Evolutionary conservation across 1,140 invertebrate genomes (phyloP), one percentile per base, ranked within the genome.

Genomic region (Thaumetopoea pityocampa): DNA sequence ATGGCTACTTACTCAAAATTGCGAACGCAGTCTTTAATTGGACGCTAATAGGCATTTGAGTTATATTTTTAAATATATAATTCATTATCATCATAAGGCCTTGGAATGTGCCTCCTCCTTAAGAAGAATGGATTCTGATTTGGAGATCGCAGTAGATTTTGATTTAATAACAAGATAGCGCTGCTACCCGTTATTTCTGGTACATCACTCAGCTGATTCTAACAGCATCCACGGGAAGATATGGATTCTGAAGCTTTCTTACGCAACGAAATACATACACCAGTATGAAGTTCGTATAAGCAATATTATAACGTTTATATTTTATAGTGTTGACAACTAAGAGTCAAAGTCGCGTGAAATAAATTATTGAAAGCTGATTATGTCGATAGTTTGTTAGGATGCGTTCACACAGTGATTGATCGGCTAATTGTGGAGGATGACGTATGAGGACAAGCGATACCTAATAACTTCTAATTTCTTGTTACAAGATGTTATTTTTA

Each of bases 391-490:
- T 46, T 3, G 22, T 37, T 36, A 18, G 15, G 19, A 29, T 32
- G 29, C 22, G 42, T 42, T 38, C 26, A 20, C 33, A 22, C 11
- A 44, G n/a, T 61, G 64, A 67, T 61, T 38, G 61, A 64, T 67
- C 50, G 53, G 45, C 34, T 67, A 59, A 65, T 65, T 59, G 48
- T 26, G 27, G 19, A 50, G 45, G 46, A 45, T 34, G 41, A 46
- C 46, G 16, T n/a, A n/a, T n/a, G n/a, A n/a, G n/a, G n/a, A n/a
- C n/a, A 10, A 29, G 27, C 48, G 30, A 43, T 30, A 22, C 30
- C 23, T 20, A 32, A 11, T 29, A 29, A 29, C 5, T 6, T n/a
- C 3, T n/a, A 14, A 14, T 3, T 15, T 4, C 3, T 29, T 29
- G 8, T 15, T n/a, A n/a, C n/a, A n/a, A n/a, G n/a, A n/a, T n/a